Evolutionary conservation across 1,140 invertebrate genomes (phyloP), one percentile per base, ranked within the genome.

Genomic region (Bombus impatiens): DNA sequence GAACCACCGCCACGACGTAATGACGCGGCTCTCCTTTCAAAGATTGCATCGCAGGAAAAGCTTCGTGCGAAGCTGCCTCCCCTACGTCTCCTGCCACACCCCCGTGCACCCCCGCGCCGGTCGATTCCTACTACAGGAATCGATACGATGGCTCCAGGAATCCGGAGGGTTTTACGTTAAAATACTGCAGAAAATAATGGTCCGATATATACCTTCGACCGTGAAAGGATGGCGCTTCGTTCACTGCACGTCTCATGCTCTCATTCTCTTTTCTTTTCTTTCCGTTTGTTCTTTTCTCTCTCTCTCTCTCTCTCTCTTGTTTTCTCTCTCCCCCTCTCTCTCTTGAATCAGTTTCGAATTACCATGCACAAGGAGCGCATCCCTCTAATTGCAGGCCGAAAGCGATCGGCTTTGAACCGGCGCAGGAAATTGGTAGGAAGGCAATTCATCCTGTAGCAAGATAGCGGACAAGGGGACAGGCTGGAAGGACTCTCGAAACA

Each of bases 1-100:
- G 94, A 95, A 95, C 93, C 92, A 93, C 93, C 92, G 91, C 93
- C 88, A 92, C 90, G 92, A 90, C 93, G 94, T 95, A 95, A 95
- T 95, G 95, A 95, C 93, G 95, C 95, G 94, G 93, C 92, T 95
- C 95, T 95, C 93, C 92, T 95, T 95, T 95, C 94, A 94, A 95
- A 95, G 94, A 95, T 95, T 95, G 94, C 94, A 95, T 95, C 94
- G 93, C 92, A 94, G 94, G 93, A 95, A 95, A 95, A 94, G 93
- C 94, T 93, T 89, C 87, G 89, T 89, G 83, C 87, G 90, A 92
- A 93, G 89, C 86, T 74, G 70, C 82, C 78, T 75, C 67, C 75
- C 82, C 75, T 59, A n/a, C 37, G 22, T 37, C 78, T 42, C 47
- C n/a, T 65, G 57, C 44, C 40, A 10, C 71, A 12, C 44, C 12